A percentile compares a stretch with the other conserved stretches of the same genome.
phyloP scores from a whole-genome alignment of 2,113 vertebrate species.

The Holacanthus passer region DNA sequence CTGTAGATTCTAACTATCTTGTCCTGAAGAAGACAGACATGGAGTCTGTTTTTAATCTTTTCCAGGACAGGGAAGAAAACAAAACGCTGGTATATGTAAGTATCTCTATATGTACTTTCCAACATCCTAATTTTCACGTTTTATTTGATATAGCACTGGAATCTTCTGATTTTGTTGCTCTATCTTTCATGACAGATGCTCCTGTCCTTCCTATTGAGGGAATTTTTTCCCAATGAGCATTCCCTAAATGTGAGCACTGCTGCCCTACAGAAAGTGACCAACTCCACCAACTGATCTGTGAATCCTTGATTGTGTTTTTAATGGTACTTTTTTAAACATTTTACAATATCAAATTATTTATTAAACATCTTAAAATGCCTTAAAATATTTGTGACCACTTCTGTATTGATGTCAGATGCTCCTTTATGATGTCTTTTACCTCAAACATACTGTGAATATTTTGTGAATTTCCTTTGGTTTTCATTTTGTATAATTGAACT shows the following conservation, averaged over 20 bases:
- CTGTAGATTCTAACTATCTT: constrained; percentile 74
- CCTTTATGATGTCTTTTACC: constrained; percentile 39
- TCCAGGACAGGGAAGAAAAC: constrained; percentile 83
- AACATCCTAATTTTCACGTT: not conserved
- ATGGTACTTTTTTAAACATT: constrained; percentile 33
- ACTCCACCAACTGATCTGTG: constrained; percentile 44
- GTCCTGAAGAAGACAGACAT: constrained; percentile 80
- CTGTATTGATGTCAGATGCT: not conserved
- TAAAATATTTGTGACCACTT: constrained; percentile 28
- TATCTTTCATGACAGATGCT: constrained; percentile 72
- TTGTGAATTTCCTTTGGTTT: not conserved
- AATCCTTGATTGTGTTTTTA: constrained; percentile 41
- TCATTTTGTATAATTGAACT: constrained; percentile 5
- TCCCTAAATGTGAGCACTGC: constrained; percentile 52
- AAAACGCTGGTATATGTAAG: constrained; percentile 85
- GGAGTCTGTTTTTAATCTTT: constrained; percentile 80
- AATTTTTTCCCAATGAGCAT: constrained; percentile 77
- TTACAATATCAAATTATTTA: constrained; percentile 59
- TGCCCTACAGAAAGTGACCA: constrained; percentile 67
- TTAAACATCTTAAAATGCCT: constrained; percentile 47
- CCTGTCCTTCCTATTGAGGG: constrained; percentile 75
- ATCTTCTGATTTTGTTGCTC: not conserved
- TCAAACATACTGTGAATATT: constrained; percentile 57
- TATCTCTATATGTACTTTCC: constrained; percentile 10
- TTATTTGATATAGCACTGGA: not conserved